phyloP scores from a whole-genome alignment of 2,113 vertebrate genomes.

The Fulmarus glacialis region DNA sequence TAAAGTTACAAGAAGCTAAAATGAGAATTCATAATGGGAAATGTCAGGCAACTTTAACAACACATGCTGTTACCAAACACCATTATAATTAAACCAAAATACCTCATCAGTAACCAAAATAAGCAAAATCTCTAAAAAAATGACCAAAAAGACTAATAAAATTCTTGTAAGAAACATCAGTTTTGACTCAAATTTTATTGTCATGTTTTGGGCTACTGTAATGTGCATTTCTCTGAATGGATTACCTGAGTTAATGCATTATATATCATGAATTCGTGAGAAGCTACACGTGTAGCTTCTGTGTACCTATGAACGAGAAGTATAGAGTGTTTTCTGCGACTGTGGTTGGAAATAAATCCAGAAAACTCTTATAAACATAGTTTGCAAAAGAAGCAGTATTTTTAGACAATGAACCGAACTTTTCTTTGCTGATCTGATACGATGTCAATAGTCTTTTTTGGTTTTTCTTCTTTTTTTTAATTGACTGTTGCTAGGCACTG shows the following conservation, averaged over 20 bases:
- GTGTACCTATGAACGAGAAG: not conserved
- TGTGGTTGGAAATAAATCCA: constrained; percentile 1
- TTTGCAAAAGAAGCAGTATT: not conserved
- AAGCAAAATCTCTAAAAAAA: not conserved
- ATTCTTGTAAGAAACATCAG: not conserved
- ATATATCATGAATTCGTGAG: not conserved
- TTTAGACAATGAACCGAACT: not conserved
- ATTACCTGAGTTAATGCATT: not conserved
- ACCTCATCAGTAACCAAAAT: not conserved
- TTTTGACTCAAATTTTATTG: not conserved
- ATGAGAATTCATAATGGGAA: not conserved
- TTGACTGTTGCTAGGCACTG: not conserved
- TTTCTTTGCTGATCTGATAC: not conserved
- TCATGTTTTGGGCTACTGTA: fast-evolving
- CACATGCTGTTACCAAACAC: fast-evolving
- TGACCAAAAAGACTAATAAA: not conserved
- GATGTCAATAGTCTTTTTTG: not conserved
- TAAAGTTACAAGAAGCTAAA: not conserved
- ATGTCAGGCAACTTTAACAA: not conserved
- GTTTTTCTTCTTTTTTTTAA: not conserved
- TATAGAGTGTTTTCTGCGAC: not conserved
- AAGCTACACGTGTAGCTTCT: not conserved
- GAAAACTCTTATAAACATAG: not conserved
- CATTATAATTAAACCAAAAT: not conserved
- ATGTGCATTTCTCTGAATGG: not conserved